Evolutionary conservation across 2,113 vertebrate genomes (phyloP), one percentile per base, ranked within the genome.

Genomic region (Cheilinus undulatus): DNA sequence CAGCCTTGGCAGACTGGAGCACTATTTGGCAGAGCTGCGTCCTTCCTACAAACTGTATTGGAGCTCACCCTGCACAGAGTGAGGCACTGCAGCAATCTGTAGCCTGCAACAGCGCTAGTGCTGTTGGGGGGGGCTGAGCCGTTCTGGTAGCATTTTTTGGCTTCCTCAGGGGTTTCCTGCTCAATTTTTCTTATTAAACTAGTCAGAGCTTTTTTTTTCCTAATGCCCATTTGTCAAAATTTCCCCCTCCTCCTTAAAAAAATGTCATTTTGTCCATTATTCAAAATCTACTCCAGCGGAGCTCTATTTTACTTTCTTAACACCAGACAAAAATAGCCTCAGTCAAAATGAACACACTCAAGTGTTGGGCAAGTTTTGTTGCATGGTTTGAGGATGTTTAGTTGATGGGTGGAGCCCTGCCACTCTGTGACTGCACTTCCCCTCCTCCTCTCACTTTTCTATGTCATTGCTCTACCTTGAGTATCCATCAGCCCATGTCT

Each of bases 401-500:
- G 52, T 48, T n/a, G n/a, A n/a, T n/a, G n/a, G n/a, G n/a, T n/a
- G n/a, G 32, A 43, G 46, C 36, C 48, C 23, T 7, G 34, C 63
- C 1, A 40, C 68, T 38, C 27, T 73, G 45, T 77, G 50, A 69
- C 74, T 48, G 69, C 20, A 27, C 54, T 54, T 75, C 69, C 66
- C 76, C 64, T 83, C 73, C 76, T 64, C 53, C 64, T 53, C 28
- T 43, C 48, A 27, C 61, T 46, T 51, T 46, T 69, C 76, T 73
- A 61, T 76, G 60, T 86, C 66, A 49, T 67, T 84, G 51, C 75
- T 82, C 57, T 74, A 89, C 84, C 85, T 81, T 73, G 72, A 73
- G 62, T 85, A 73, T 82, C 48, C 52, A 23, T 45, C 86, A 78
- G 86, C 77, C 77, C 54, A n/a, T 91, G 80, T 84, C 83, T 86